Conservation (phyloP, 2,888 invertebrate species). For the Melinaea menophilus region DNA sequence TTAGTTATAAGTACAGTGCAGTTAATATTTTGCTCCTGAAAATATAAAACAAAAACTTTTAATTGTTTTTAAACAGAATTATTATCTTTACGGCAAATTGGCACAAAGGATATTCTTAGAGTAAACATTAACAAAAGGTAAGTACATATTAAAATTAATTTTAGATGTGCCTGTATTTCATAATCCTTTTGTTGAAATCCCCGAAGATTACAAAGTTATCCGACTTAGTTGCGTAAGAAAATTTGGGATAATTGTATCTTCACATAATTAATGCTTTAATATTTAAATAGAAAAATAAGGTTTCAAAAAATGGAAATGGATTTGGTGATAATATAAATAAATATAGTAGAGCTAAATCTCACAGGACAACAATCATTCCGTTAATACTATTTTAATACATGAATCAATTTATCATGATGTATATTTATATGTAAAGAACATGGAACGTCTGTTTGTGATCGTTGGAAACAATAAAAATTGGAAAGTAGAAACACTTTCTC, state of each 20-base stretch:
- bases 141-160: slow-evolving; percentile 3
- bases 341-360: too few species aligned
- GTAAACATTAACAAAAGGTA: slow-evolving; percentile 6
- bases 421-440: too few species aligned
- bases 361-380: too few species aligned
- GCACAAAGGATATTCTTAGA: background rate
- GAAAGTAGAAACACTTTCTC: too few species aligned
- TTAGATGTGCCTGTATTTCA: slow-evolving; percentile 3
- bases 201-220: slow-evolving; percentile 1
- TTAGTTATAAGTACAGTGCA: too few species aligned
- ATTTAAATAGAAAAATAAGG: background rate
- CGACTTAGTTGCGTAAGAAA: slow-evolving; percentile 5
- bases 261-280: background rate
- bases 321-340: too few species aligned
- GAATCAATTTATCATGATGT: too few species aligned
- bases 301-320: background rate
- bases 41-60: background rate
- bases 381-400: too few species aligned
- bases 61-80: background rate
- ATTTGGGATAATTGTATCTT: slow-evolving; percentile 2
- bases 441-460: too few species aligned
- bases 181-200: slow-evolving; percentile 5
- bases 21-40: too few species aligned
- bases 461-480: too few species aligned
- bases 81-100: background rate